Conservation (phyloP, 2,113 vertebrate genomes). For the Nesoenas mayeri region DNA sequence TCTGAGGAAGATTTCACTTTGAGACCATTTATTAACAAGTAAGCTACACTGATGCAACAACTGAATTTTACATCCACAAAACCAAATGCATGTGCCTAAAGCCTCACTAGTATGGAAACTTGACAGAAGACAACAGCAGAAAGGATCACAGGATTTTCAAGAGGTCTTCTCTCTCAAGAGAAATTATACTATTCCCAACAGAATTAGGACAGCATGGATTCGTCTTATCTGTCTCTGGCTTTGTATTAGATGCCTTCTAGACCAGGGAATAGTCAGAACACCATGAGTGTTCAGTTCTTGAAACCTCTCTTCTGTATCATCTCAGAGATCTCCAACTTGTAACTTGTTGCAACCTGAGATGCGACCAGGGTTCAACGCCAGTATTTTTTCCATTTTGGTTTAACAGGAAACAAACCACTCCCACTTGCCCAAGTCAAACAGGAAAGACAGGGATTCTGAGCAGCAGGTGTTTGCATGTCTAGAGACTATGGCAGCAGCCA, state of each 20-base stretch:
- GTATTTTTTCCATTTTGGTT: neutral
- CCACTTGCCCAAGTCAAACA: neutral
- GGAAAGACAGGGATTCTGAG: neutral
- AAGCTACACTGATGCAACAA: neutral
- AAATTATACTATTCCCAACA: neutral
- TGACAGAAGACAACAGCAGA: neutral
- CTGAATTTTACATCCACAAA: neutral
- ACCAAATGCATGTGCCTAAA: neutral
- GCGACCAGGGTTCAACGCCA: neutral
- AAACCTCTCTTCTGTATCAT: neutral
- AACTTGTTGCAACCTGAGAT: neutral
- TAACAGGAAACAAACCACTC: neutral
- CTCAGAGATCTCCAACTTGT: neutral
- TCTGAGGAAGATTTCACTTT: neutral
- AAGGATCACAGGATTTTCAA: neutral
- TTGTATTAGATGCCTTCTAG: neutral
- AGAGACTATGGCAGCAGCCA: neutral
- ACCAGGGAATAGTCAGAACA: neutral
- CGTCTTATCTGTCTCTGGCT: neutral
- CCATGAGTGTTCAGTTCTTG: neutral
- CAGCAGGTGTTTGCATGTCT: neutral
- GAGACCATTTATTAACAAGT: neutral
- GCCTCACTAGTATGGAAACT: neutral
- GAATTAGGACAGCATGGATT: neutral
- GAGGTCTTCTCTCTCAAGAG: neutral